Evolutionary conservation across 1,140 invertebrate genomes (phyloP).

Genomic region (Zaprionus davidi): DNA sequence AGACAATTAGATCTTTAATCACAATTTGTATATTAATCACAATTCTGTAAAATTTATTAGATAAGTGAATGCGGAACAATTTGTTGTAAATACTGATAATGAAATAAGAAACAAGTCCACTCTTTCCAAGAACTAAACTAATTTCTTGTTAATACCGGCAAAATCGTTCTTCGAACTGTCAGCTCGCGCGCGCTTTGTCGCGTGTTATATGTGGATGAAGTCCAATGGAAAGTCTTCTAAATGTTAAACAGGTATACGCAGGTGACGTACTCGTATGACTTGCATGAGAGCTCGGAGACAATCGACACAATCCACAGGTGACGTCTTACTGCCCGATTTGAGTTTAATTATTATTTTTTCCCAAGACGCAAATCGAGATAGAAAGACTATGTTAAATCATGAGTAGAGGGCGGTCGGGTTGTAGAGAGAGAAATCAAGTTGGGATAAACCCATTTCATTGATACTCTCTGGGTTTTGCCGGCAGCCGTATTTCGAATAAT

Average conservation of each 20-base stretch:
- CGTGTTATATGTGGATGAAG: constrained; percentile 18
- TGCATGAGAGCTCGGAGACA: constrained; percentile 4
- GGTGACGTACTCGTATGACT: constrained; percentile 15
- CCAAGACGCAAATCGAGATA: constrained; percentile 53
- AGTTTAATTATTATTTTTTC: constrained; percentile 62
- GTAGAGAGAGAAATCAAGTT: constrained; percentile 7
- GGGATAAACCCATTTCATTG: constrained; percentile 71
- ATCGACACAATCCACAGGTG: not conserved
- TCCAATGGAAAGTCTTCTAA: constrained; percentile 7
- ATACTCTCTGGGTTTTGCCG: constrained; percentile 30
- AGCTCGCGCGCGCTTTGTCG: constrained; percentile 6
- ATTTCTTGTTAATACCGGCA: not conserved
- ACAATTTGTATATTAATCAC: not conserved
- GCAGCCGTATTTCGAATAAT: constrained; percentile 27
- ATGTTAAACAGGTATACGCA: constrained; percentile 21
- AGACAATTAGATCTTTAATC: not conserved
- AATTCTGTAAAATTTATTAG: not conserved
- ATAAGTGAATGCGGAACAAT: not conserved
- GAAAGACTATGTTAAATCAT: constrained; percentile 4
- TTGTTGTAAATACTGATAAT: not conserved
- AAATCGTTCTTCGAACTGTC: constrained; percentile 34
- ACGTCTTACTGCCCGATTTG: constrained; percentile 23
- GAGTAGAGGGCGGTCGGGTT: not conserved
- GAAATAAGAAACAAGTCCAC: not conserved
- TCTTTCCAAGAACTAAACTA: constrained; percentile 23